A percentile compares a stretch with the other conserved stretches of the same genome.
phyloP scores from a whole-genome alignment of 2,797 vertebrate genomes.

The Diceros bicornis region DNA sequence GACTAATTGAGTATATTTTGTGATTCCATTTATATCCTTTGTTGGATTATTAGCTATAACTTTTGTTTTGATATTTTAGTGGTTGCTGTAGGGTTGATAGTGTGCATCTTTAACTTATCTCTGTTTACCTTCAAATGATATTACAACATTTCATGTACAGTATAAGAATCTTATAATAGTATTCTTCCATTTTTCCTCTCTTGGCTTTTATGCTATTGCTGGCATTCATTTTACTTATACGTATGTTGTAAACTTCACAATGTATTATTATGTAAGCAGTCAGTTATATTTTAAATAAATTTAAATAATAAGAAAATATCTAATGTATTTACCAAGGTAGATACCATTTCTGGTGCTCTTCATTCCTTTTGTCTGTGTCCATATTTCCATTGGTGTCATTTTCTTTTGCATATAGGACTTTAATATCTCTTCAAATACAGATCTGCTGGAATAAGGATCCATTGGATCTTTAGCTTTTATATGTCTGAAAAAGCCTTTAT shows the following conservation, averaged over 20 bases:
- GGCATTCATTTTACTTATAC: not conserved
- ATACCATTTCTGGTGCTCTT: not conserved
- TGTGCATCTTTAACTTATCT: not conserved
- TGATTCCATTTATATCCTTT: not conserved
- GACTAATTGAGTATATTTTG: not conserved
- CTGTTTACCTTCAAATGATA: not conserved
- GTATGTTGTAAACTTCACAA: not conserved
- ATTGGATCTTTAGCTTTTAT: not conserved
- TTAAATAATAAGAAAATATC: not conserved
- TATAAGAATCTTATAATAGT: not conserved
- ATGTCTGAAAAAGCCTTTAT: not conserved
- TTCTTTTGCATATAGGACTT: constrained; percentile 25
- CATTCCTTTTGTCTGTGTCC: not conserved
- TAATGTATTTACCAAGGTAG: not conserved
- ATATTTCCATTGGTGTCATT: not conserved
- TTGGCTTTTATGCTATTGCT: not conserved
- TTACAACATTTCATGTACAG: not conserved
- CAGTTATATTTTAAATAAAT: constrained; percentile 19
- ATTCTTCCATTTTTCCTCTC: not conserved
- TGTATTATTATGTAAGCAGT: constrained; percentile 8
- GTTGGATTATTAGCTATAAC: not conserved
- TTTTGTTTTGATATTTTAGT: constrained; percentile 11
- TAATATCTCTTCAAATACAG: not conserved
- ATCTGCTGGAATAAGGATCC: not conserved
- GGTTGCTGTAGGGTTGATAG: not conserved